phyloP scores from a whole-genome alignment of 2,888 invertebrate genomes.

The Drosophila lacicola region DNA sequence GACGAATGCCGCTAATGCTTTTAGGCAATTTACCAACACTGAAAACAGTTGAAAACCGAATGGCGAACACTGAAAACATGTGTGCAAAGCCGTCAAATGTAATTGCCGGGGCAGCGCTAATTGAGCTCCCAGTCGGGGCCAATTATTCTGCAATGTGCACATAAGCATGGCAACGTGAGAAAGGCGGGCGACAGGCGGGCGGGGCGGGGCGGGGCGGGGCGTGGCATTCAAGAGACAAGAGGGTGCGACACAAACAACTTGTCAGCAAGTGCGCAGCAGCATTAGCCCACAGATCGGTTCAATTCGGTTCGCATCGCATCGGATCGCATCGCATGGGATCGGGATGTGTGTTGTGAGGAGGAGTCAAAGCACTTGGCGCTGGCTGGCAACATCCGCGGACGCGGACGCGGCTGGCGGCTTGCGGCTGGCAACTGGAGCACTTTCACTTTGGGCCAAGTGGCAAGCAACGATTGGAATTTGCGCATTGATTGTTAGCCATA shows the following conservation, averaged over 20 bases:
- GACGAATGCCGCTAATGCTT: conserved; percentile 59
- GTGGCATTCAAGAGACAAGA: conserved; percentile 44
- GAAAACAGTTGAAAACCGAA: conserved; percentile 18
- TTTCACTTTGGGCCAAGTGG: conserved; percentile 80
- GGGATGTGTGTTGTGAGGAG: conserved; percentile 54
- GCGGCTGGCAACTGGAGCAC: conserved; percentile 80
- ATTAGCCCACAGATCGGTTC: conserved; percentile 21
- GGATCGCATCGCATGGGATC: conserved; percentile 26
- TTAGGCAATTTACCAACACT: conserved; percentile 67
- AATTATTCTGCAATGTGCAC: conserved; percentile 77
- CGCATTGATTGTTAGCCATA: conserved; percentile 64
- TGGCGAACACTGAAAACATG: conserved; percentile 28
- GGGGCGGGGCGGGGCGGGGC: conserved; percentile 36
- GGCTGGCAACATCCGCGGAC: conserved; percentile 58
- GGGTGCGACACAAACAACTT: conserved; percentile 67
- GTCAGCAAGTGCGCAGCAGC: conserved; percentile 73
- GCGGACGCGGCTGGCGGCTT: no score
- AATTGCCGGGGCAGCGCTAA: conserved; percentile 72
- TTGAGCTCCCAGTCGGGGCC: conserved; percentile 72
- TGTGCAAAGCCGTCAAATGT: conserved; percentile 73
- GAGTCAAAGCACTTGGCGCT: conserved; percentile 75
- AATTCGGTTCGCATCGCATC: conserved; percentile 9
- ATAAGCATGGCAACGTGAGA: conserved; percentile 54
- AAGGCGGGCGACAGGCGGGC: conserved; percentile 27
- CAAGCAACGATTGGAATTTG: conserved; percentile 64